Evolutionary conservation across 2,888 invertebrate genomes (phyloP).

Genomic region (Orchestes rusci): DNA sequence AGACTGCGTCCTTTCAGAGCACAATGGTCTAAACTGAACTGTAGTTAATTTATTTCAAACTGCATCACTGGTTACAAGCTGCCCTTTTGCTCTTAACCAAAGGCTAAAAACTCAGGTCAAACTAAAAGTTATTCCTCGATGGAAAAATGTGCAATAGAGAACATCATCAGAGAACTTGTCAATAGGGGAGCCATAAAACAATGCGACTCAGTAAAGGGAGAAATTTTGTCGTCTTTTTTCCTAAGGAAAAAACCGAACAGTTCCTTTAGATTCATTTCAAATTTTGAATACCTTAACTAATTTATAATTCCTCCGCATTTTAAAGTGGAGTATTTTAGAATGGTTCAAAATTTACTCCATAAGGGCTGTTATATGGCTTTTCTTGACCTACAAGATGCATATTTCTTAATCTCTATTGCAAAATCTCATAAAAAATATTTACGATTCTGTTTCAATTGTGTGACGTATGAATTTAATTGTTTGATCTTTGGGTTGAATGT

Average conservation of each 20-base stretch:
- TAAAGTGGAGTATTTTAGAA: neutral
- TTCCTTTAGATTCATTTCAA: neutral
- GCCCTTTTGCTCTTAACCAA: neutral
- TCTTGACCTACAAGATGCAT: neutral
- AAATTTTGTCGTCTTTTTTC: neutral
- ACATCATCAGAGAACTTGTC: neutral
- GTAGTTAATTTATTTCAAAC: neutral
- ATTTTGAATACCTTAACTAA: neutral
- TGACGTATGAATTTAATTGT: neutral
- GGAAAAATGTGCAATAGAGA: neutral
- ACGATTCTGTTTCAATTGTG: neutral
- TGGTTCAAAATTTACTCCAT: neutral
- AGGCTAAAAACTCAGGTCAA: no score
- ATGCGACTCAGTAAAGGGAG: neutral
- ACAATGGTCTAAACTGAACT: neutral
- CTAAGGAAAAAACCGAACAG: neutral
- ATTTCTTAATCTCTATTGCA: neutral
- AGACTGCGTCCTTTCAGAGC: neutral
- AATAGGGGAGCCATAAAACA: neutral
- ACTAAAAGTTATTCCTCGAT: no score
- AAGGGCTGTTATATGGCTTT: neutral
- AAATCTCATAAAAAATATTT: neutral
- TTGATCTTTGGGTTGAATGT: neutral
- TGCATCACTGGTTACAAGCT: neutral
- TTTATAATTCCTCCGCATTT: neutral